These are phyloP conservation scores for Sebastes fasciatus DNA, from an alignment of 2,113 vertebrate genomes.

Conservation along the genomic window DNA sequence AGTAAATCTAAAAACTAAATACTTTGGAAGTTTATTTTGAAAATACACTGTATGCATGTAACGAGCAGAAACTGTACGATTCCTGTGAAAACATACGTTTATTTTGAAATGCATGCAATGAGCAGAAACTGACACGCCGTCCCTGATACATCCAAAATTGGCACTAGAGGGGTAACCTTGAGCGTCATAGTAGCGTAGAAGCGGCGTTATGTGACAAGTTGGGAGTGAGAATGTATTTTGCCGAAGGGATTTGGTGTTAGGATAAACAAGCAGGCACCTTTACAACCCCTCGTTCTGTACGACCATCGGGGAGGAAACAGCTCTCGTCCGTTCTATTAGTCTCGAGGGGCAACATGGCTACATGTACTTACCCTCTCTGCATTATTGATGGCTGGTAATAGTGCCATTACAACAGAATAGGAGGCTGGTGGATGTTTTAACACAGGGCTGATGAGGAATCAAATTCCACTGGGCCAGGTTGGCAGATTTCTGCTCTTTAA, in stretches of 20 bases:
- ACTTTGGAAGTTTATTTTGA: too few species aligned
- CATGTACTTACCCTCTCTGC: constrained; percentile 87
- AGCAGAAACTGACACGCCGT: background rate
- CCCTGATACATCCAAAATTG: too few species aligned
- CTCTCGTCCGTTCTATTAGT: constrained; percentile 84
- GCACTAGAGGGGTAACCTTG: too few species aligned
- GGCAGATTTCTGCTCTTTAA: background rate
- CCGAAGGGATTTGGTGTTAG: constrained; percentile 67
- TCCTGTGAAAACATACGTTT: too few species aligned
- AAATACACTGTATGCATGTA: too few species aligned
- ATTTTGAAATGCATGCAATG: background rate
- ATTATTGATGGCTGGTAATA: constrained; percentile 93
- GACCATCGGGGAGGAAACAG: constrained; percentile 81
- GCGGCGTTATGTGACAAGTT: background rate
- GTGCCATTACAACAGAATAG: constrained; percentile 84
- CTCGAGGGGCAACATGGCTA: constrained; percentile 79
- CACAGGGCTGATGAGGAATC: constrained; percentile 74
- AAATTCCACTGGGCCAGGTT: background rate
- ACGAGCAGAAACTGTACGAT: too few species aligned
- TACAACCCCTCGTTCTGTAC: constrained; percentile 71
- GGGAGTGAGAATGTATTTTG: background rate
- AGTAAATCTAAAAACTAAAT: too few species aligned
- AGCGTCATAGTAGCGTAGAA: too few species aligned
- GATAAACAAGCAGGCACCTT: constrained; percentile 79
- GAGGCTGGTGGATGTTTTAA: constrained; percentile 78